These are phyloP conservation scores for Oligia fasciuncula DNA, from an alignment of 2,888 invertebrate genomes.

Conservation along the genomic window DNA sequence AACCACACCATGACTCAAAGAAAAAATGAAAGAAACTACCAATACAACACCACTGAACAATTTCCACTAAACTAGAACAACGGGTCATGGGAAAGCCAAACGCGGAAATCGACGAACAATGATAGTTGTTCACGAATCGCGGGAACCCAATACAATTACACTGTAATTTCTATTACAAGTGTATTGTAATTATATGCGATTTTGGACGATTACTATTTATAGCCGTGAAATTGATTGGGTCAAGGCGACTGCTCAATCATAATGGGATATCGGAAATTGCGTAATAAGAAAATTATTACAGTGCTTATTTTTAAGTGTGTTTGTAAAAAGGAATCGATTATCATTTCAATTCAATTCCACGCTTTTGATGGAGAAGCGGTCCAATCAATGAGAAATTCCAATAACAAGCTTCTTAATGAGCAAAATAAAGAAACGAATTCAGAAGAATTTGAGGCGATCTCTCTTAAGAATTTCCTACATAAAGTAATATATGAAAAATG, in stretches of 20 bases:
- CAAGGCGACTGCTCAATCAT: conserved; percentile 27
- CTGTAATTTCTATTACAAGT: conserved; percentile 61
- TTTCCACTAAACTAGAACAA: conserved; percentile 73
- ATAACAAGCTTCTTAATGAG: conserved; percentile 14
- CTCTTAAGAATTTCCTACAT: background rate
- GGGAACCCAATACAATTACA: conserved; percentile 59
- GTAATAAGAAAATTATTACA: conserved; percentile 29
- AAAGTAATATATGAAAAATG: too few relatives aligned
- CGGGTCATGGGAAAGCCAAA: conserved; percentile 78
- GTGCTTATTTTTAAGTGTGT: conserved; percentile 12
- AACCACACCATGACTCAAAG: conserved; percentile 50
- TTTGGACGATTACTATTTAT: conserved; percentile 44
- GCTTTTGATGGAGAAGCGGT: conserved; percentile 15
- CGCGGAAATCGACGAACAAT: conserved; percentile 72
- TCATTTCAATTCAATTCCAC: conserved; percentile 2
- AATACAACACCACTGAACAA: conserved; percentile 66
- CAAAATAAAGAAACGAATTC: background rate
- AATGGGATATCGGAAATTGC: conserved; percentile 37
- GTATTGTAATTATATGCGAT: conserved; percentile 57
- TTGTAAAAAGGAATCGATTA: conserved; percentile 26
- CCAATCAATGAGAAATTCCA: background rate
- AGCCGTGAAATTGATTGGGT: conserved; percentile 52
- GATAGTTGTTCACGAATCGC: conserved; percentile 57
- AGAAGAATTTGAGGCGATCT: conserved; percentile 3
- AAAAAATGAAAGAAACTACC: conserved; percentile 56